Percentiles rank a stretch among this genome's conserved stretches.
phyloP scores from a whole-genome alignment of 2,888 invertebrate species.

The Cryptophagus acutangulus region DNA sequence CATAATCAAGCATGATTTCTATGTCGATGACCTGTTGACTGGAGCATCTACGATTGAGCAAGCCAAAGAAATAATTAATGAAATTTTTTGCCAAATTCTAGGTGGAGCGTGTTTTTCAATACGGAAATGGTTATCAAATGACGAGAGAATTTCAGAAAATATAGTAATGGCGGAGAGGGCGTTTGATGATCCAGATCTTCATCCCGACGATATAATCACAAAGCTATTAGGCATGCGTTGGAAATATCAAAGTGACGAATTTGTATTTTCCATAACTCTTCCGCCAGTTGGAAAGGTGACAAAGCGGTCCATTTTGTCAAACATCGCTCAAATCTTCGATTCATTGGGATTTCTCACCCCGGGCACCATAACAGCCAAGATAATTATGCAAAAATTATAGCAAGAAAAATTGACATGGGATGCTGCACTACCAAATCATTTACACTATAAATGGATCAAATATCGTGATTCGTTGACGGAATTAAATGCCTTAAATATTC shows the following conservation, averaged over 20 bases:
- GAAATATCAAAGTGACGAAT: background rate
- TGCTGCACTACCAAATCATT: conserved; percentile 4
- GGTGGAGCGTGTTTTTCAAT: conserved; percentile 3
- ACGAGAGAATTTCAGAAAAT: background rate
- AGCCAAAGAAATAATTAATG: background rate
- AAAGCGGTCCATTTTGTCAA: conserved; percentile 13
- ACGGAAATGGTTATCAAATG: conserved; percentile 16
- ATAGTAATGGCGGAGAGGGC: no score
- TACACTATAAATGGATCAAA: background rate
- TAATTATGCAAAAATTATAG: conserved; percentile 21
- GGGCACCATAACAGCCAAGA: conserved; percentile 12
- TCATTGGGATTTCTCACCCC: conserved; percentile 18
- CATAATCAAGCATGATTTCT: no score
- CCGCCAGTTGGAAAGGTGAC: background rate
- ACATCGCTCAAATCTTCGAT: conserved; percentile 16
- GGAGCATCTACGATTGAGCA: conserved; percentile 9
- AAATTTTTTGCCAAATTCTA: background rate
- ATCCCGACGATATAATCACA: conserved; percentile 6
- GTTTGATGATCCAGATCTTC: background rate
- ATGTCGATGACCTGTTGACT: conserved; percentile 15
- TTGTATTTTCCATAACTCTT: background rate
- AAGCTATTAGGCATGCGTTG: conserved; percentile 12
- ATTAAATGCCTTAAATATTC: background rate
- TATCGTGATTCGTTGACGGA: background rate
- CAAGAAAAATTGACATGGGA: conserved; percentile 15